phyloP scores from a whole-genome alignment of 2,888 invertebrate species.

The Lysandra bellargus region DNA sequence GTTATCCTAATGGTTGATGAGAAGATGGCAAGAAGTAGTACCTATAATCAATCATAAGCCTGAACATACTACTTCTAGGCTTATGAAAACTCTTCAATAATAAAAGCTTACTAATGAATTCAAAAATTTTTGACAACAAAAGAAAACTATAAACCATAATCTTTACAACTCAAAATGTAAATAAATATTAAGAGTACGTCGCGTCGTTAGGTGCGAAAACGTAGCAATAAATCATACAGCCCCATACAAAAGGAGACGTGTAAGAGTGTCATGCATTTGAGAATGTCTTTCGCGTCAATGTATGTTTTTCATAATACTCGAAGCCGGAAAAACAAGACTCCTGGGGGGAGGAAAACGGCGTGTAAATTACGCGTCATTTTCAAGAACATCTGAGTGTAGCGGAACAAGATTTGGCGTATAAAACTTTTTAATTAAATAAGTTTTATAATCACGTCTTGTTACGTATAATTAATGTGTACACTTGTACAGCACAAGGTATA shows the following conservation, averaged over 20 bases:
- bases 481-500: neutral
- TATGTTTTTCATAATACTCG: slow-evolving; percentile 8
- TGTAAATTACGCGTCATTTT: slow-evolving; percentile 1
- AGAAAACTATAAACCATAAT: neutral
- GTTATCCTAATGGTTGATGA: neutral
- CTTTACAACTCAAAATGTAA: neutral
- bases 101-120: too few species aligned
- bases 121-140: too few species aligned
- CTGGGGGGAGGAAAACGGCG: neutral
- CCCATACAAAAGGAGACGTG: neutral
- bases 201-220: neutral
- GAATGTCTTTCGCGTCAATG: neutral
- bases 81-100: too few species aligned
- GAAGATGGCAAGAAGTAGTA: too few species aligned
- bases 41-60: too few species aligned
- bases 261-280: neutral
- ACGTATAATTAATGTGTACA: neutral
- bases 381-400: neutral
- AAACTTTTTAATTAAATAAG: slow-evolving; percentile 17
- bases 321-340: neutral
- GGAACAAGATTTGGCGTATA: neutral
- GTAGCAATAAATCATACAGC: slow-evolving; percentile 1
- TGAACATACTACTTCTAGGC: too few species aligned
- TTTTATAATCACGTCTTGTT: neutral
- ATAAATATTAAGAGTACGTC: neutral